Evolutionary conservation across 2,113 vertebrate species (phyloP).

Genomic region (Sigmodon hispidus): DNA sequence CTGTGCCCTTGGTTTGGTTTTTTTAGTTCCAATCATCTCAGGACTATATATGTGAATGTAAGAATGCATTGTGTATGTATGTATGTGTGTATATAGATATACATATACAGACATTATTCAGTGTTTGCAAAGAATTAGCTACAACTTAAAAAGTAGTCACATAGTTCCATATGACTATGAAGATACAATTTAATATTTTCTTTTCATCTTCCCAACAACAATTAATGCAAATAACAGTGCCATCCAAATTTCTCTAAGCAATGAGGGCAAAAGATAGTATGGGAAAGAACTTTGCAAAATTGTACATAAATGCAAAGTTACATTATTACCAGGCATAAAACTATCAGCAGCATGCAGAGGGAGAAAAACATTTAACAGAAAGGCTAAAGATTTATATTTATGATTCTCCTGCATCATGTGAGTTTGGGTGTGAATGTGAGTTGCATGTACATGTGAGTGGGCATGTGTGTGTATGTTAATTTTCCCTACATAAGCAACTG

Average conservation of each 20-base stretch:
- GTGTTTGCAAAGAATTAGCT: neutral
- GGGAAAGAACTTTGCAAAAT: neutral
- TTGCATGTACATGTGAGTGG: too few relatives aligned
- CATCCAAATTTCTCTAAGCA: neutral
- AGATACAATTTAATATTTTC: neutral
- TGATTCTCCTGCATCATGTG: neutral
- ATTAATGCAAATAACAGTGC: neutral
- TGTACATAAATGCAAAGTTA: neutral
- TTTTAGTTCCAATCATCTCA: neutral
- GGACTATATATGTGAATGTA: neutral
- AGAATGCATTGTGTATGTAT: neutral
- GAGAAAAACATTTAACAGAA: neutral
- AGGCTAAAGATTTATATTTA: neutral
- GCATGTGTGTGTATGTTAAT: neutral
- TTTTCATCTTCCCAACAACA: neutral
- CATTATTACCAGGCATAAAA: neutral
- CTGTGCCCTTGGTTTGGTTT: conserved; percentile 43
- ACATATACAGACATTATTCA: neutral
- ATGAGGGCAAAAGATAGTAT: neutral
- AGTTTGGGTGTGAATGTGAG: neutral
- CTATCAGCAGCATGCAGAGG: neutral
- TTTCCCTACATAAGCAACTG: neutral
- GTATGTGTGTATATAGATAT: neutral
- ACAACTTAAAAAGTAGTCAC: neutral
- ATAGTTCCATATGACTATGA: neutral